Evolutionary conservation across 2,797 vertebrate genomes (phyloP).

Genomic region (Hemibagrus guttatus): DNA sequence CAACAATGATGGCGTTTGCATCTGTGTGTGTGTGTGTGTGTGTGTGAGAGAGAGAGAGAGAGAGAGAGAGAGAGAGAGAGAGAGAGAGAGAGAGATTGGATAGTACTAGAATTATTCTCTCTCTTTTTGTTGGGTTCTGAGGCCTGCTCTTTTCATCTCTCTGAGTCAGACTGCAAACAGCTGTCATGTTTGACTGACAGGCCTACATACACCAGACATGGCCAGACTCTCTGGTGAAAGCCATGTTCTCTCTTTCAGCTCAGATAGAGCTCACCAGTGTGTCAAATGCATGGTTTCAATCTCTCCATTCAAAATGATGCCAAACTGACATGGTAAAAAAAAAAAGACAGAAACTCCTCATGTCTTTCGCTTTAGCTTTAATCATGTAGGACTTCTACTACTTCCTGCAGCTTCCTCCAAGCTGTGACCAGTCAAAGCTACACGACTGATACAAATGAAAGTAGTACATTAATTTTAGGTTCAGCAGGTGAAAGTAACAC

Average conservation of each 20-base stretch:
- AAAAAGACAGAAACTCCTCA: slow-evolving; percentile 45
- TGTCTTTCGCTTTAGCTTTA: slow-evolving; percentile 53
- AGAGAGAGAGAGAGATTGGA: background rate
- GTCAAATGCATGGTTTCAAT: slow-evolving; percentile 51
- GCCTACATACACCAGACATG: slow-evolving; percentile 65
- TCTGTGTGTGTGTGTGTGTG: background rate
- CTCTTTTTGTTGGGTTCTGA: slow-evolving; percentile 66
- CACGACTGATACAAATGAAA: slow-evolving; percentile 46
- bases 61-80: background rate
- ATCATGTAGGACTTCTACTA: slow-evolving; percentile 49
- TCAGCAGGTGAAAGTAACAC: slow-evolving; percentile 42
- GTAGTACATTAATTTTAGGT: slow-evolving; percentile 50
- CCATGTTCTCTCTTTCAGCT: slow-evolving; percentile 44
- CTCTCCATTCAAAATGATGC: slow-evolving; percentile 48
- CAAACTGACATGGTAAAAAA: slow-evolving; percentile 41
- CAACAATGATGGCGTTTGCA: background rate
- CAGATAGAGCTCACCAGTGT: slow-evolving; percentile 43
- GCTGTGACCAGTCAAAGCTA: slow-evolving; percentile 52
- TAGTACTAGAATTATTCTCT: slow-evolving; percentile 53
- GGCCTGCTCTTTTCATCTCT: slow-evolving; percentile 71
- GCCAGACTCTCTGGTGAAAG: slow-evolving; percentile 54
- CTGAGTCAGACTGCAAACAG: slow-evolving; percentile 73
- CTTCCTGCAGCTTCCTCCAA: slow-evolving; percentile 44
- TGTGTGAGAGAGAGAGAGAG: too few relatives aligned
- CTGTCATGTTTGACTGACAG: slow-evolving; percentile 80